A percentile compares a stretch with the other conserved stretches of the same genome.
Conservation (phyloP, 2,797 vertebrate species). For the Amphiprion clarkii region DNA sequence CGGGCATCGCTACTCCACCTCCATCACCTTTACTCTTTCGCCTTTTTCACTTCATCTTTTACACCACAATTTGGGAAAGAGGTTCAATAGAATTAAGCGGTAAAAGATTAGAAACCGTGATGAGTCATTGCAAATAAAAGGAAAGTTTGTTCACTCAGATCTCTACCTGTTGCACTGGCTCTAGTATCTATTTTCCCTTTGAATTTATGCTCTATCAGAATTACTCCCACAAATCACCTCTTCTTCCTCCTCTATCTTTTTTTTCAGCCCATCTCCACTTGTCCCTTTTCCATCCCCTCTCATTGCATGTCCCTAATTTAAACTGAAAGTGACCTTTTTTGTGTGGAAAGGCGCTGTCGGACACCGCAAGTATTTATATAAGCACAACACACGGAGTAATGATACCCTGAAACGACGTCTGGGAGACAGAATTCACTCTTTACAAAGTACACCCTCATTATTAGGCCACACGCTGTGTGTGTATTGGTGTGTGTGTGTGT, state of each 20-base stretch:
- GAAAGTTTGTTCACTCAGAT: not conserved
- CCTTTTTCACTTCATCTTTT: no score
- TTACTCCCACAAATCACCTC: not conserved
- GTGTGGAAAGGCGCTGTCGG: constrained; percentile 35
- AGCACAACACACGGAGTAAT: constrained; percentile 29
- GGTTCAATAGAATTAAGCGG: no score
- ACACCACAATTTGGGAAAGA: no score
- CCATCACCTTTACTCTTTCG: not conserved
- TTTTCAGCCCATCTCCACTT: not conserved
- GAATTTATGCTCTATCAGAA: not conserved
- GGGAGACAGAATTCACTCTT: constrained; percentile 13
- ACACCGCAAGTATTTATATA: not conserved
- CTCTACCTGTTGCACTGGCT: not conserved
- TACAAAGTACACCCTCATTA: constrained; percentile 46
- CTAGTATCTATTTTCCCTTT: not conserved
- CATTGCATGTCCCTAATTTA: constrained; percentile 46
- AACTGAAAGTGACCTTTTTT: constrained; percentile 74
- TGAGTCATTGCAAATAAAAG: no score
- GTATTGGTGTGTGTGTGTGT: constrained; percentile 26
- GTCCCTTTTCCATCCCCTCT: constrained; percentile 8
- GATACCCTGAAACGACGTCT: constrained; percentile 34
- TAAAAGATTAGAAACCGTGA: no score
- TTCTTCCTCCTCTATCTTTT: not conserved
- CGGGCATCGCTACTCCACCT: not conserved
- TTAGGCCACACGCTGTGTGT: constrained; percentile 26